Evolutionary conservation across 2,113 vertebrate species (phyloP), one percentile per base, ranked within the genome.

Genomic region (Micromys minutus): DNA sequence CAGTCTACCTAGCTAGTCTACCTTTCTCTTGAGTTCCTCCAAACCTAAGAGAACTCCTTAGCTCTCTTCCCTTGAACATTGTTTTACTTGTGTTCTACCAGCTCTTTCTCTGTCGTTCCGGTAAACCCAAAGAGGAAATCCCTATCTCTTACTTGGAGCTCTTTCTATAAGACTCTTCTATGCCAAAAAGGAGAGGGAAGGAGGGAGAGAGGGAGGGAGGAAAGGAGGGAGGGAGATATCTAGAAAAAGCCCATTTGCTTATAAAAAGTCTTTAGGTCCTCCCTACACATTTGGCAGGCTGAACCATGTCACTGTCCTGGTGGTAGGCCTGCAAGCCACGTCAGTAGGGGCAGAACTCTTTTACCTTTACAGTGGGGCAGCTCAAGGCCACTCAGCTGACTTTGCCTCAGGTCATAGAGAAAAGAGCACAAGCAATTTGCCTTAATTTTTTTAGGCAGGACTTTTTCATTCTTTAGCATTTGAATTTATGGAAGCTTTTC

Each of bases 141-240:
- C 31, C 31, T 34, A 34, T 67, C 31, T 34, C 13, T 34, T 67
- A 34, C 31, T 31, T 67, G 13, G 31, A 67, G 12, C 5, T 67
- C 65, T 31, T 34, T 67, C 31, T 13, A 67, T 67, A 67, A 34
- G 65, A 13, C 65, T 67, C 31, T 67, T 67, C 13, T 1, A 67
- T 34, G 65, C 31, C 31, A 67, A 34, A 34, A 67, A 6, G 31
- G 13, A 34, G 29, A 65, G 12, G 31, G 31, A 34, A 13, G 11
- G 29, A 63, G 24, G 24, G 24, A 29, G 7, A 10, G 31, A 34
- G 61, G 9, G 26, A 65, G 63, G 10, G 63, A 67, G 12, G 63
- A 7, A 29, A 7, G 10, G 8, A 29, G 26, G 3, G 4, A 31
- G 63, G 12, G 29, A 31, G 1, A 22, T 19, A 7, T 0, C 65